Evolutionary conservation across 35 echinoderm and acorn worm species (phyloP).

Genomic region (Stichopus chloronotus): DNA sequence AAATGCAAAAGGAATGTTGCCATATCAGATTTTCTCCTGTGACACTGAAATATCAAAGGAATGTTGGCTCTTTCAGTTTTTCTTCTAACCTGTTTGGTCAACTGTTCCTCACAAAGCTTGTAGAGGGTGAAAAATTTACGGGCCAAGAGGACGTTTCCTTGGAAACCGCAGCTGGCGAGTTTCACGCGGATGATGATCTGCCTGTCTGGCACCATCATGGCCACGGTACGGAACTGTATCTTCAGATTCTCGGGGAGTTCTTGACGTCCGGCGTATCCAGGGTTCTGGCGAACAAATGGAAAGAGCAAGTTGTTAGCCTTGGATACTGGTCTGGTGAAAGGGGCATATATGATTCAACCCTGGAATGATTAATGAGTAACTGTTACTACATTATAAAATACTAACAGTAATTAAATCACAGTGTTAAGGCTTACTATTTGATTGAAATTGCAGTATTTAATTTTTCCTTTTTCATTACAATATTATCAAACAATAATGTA

Average conservation of each 20-base stretch:
- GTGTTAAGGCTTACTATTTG: no score
- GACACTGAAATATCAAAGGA: not conserved
- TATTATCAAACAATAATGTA: no score
- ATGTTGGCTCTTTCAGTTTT: not conserved
- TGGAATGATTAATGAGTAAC: not conserved
- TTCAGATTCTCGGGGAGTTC: conserved; percentile 97
- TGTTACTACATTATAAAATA: not conserved
- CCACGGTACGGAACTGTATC: conserved; percentile 97
- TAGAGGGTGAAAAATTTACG: conserved; percentile 98
- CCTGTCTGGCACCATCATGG: conserved; percentile 99
- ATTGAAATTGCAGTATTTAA: no score
- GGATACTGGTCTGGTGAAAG: no score
- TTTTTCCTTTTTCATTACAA: no score
- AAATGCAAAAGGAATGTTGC: no score
- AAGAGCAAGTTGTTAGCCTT: not conserved
- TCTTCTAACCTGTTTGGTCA: conserved; percentile 86
- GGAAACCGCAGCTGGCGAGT: conserved; percentile 95
- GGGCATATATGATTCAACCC: no score
- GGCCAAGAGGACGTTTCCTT: conserved; percentile 90
- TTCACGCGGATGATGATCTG: conserved; percentile 99
- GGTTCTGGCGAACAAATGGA: conserved; percentile 67
- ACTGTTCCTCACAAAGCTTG: conserved; percentile 98
- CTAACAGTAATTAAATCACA: no score
- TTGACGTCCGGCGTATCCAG: conserved; percentile 95
- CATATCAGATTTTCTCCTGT: no score